A percentile compares a stretch with the other conserved stretches of the same genome.
Conservation (phyloP, 1,140 invertebrate genomes). For the Proctacanthus coquilletti region DNA sequence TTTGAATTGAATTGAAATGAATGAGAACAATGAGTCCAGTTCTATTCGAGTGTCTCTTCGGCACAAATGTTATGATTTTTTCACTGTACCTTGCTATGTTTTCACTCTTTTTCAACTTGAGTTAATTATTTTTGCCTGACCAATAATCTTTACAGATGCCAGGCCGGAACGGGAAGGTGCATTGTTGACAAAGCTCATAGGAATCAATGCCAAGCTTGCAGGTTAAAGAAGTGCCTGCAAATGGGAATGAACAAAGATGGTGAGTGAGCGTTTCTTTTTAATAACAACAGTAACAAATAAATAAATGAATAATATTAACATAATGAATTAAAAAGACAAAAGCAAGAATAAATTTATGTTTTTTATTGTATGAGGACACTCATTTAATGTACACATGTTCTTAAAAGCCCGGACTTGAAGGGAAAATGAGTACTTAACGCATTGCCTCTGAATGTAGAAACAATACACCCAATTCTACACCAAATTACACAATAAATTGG, state of each 20-base stretch:
- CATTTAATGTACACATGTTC: too few species aligned
- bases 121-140: conserved; percentile 3
- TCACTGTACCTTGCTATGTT: neutral
- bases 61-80: too few species aligned
- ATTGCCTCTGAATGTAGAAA: too few species aligned
- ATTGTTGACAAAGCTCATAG: conserved; percentile 96
- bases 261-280: conserved; percentile 38
- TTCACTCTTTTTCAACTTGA: neutral
- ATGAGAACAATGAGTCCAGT: neutral
- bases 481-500: too few species aligned
- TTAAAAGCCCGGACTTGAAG: too few species aligned
- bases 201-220: conserved; percentile 96
- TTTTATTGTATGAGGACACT: too few species aligned
- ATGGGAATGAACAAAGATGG: conserved; percentile 99
- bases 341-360: too few species aligned
- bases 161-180: conserved; percentile 88
- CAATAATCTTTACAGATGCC: conserved; percentile 75
- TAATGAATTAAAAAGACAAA: too few species aligned
- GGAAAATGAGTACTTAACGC: too few species aligned
- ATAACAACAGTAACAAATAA: neutral
- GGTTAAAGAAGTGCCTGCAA: conserved; percentile 92
- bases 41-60: too few species aligned
- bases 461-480: too few species aligned
- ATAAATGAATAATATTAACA: too few species aligned
- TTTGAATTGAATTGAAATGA: neutral